Evolutionary conservation across 1,140 invertebrate genomes (phyloP), one percentile per base, ranked within the genome.

Genomic region (Epicauta chinensis): DNA sequence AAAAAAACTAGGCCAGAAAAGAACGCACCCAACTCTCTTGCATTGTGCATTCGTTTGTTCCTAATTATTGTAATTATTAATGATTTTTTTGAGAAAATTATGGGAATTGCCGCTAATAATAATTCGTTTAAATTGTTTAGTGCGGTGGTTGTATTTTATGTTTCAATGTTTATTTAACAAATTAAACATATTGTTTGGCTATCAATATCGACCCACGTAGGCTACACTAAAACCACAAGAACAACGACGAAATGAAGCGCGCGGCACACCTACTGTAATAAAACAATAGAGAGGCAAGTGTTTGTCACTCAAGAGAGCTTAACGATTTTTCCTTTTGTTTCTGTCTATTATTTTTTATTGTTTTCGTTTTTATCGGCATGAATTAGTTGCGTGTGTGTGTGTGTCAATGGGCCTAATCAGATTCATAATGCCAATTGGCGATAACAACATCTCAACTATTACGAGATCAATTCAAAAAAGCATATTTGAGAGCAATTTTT

Each of bases 101-200:
- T 23, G 23, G 23, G 7, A 23, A 23, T 23, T 23, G n/a, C 7
- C 23, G 23, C 7, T 23, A 23, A 5, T 23, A 23, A 23, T 23
- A 5, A 7, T 5, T 5, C 2, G 23, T 23, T n/a, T n/a, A n/a
- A n/a, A n/a, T n/a, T n/a, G n/a, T n/a, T n/a, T n/a, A n/a, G 23
- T 5, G 4, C 23, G 23, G 23, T 23, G 23, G 23, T 23, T 23
- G 23, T 23, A 23, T 23, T 23, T 23, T 23, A 23, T 23, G 23
- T 23, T 23, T 23, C 23, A 23, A 23, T 34, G 45, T 47, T 47
- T 47, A 47, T 47, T 47, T 47, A 47, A 47, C 45, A 47, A 47
- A 47, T 47, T 47, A 47, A 47, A 47, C 45, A 47, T 47, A 47
- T 47, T 47, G 45, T 47, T 47, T 47, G 45, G 45, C 45, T 47